Conservation (phyloP, 2,888 invertebrate genomes). For the Harpalus rufipes region DNA sequence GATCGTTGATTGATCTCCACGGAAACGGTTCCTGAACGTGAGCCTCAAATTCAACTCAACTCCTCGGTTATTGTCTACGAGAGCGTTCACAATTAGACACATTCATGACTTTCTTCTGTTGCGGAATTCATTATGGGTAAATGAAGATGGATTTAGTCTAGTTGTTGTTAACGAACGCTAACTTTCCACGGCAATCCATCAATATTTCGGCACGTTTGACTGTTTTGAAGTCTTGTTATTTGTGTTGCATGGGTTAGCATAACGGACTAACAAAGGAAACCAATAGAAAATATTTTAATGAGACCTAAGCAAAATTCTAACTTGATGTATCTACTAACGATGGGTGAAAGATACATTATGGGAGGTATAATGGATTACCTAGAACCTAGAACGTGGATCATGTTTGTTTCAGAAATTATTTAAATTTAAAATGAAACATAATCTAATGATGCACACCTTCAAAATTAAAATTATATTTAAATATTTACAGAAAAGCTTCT, state of each 20-base stretch:
- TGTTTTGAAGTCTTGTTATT: conserved; percentile 55
- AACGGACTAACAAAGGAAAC: conserved; percentile 43
- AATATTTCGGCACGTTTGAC: conserved; percentile 58
- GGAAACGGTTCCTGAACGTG: conserved; percentile 1
- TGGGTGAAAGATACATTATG: conserved; percentile 41
- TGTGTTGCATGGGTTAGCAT: conserved; percentile 41
- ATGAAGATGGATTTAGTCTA: conserved; percentile 64
- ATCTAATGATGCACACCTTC: background rate
- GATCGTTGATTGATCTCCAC: conserved; percentile 35
- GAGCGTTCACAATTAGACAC: conserved; percentile 57
- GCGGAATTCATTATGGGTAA: conserved; percentile 64
- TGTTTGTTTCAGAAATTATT: background rate
- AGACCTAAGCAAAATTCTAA: conserved; percentile 50
- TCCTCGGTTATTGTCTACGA: conserved; percentile 39
- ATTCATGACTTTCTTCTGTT: conserved; percentile 64
- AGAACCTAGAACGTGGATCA: background rate
- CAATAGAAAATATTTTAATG: conserved; percentile 52
- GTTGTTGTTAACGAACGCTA: conserved; percentile 59
- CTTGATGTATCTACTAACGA: conserved; percentile 38
- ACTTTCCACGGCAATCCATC: conserved; percentile 55
- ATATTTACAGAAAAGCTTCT: too few relatives aligned
- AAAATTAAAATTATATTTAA: too few relatives aligned
- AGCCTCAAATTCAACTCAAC: too few relatives aligned
- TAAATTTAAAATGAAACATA: background rate
- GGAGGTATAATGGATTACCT: conserved; percentile 20